Base-by-base conservation (phyloP, 2,797 vertebrate genomes). In the Varecia variegata region DNA sequence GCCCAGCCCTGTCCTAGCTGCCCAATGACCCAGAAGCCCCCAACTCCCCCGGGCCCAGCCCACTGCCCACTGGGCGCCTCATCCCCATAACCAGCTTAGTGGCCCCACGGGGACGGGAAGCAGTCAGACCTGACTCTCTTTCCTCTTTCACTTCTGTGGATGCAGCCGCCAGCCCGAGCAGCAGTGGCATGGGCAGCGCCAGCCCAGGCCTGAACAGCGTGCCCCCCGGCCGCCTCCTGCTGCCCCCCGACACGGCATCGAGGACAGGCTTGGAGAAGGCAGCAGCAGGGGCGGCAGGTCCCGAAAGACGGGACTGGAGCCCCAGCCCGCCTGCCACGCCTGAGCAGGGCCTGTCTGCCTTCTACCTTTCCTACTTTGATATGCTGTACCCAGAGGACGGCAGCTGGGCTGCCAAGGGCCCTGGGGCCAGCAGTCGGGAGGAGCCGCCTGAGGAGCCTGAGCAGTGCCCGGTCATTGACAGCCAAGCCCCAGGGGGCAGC, bases 401-500 rank as follows among this genome's bases (percentile, higher is more conserved):
- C 25, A 60, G 98, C 40, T 99, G 99, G 99, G 97, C 98, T 15
- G 50, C 99, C 92, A 99, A 99, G 95, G 91, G 98, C 85, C 35
- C 94, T 0, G 38, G 8, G 30, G 98, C 96, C 81, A 92, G 92
- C 0, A 27, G 56, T 5, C 97, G 96, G 92, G 98, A 94, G 20
- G 98, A 98, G 90, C 97, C 30, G 0, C 77, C 85, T 11, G 98
- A 98, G 94, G 98, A 97, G 86, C 99, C 98, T 0, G 99, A 99
- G 96, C 98, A 98, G 47, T 99, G 99, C 70, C 99, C 99, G 0
- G 99, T 99, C 98, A 99, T 99, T 10, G 99, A 99, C 97, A 99
- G 99, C 98, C 99, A 99, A 94, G 97, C 97, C 30, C 85, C 96
- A 0, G 98, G 95, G 21, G 98, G 99, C 5, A 98, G 98, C 45